Evolutionary conservation across 2,797 vertebrate species (phyloP), one percentile per base, ranked within the genome.

Genomic region (Ctenopoma multispine): DNA sequence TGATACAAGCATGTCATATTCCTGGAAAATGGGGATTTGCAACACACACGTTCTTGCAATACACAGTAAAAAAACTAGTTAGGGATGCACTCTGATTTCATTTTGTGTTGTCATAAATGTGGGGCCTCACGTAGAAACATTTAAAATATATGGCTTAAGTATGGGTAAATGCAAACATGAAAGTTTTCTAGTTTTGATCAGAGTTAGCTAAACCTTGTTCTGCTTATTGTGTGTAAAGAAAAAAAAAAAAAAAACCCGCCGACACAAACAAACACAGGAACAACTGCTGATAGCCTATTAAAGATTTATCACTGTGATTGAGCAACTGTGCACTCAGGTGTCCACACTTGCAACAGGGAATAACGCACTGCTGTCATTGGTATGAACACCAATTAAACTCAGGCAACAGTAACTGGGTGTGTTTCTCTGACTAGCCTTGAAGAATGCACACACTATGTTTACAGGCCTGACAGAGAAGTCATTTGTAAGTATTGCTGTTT

Each of bases 311-410:
- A 50, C 40, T 18, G 40, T 61, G 71, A 80, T 62, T 82, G 73
- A 84, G 71, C 71, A 79, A 83, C 77, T 66, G 29, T 41, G 38
- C 40, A 48, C 27, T 12, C 61, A 80, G 61, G 59, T 86, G 80
- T 73, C 61, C 72, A 72, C 77, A 65, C 80, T 63, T 80, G 79
- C 59, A 60, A 34, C 9, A 20, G 64, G 41, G 58, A 70, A 55
- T 23, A 11, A 9, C 0, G 7, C 56, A 51, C 12, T 47, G 36
- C 29, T 47, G 60, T 38, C 21, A 70, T 24, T 3, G 4, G 18
- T 36, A 61, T 63, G 17, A 63, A 49, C 56, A 56, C 7, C 5
- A 61, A 7, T 59, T 46, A 60, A 44, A 60, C 31, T 38, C 51
- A 34, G 51, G 17, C 20, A 27, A 20, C 34, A 40, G n/a, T 29